phyloP scores from a whole-genome alignment of 2,888 invertebrate genomes.

The Euplexia lucipara region DNA sequence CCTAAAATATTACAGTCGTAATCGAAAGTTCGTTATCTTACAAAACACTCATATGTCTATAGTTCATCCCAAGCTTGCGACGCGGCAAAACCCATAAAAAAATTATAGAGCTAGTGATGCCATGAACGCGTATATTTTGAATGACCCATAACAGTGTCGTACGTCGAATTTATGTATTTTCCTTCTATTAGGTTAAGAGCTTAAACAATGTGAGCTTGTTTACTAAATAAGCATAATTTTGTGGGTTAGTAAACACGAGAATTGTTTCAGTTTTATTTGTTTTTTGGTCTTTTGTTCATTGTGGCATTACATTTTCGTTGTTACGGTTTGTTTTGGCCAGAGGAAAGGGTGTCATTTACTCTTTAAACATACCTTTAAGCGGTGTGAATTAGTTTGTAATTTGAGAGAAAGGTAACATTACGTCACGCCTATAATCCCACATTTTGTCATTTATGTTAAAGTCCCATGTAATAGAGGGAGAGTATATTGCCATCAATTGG shows the following conservation, averaged over 20 bases:
- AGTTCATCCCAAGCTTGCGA: not conserved
- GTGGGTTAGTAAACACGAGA: slow-evolving; percentile 24
- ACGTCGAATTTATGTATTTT: slow-evolving; percentile 57
- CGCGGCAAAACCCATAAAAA: slow-evolving; percentile 58
- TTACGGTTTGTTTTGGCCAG: slow-evolving; percentile 3
- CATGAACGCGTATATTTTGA: slow-evolving; percentile 63
- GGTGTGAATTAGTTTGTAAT: not conserved
- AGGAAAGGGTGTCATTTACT: slow-evolving; percentile 14
- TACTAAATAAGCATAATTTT: slow-evolving; percentile 46
- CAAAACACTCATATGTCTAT: slow-evolving; percentile 3
- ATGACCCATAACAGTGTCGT: slow-evolving; percentile 65
- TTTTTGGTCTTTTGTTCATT: slow-evolving; percentile 19
- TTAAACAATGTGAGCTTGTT: slow-evolving; percentile 53
- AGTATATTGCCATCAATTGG: too few species aligned
- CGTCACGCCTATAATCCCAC: not conserved
- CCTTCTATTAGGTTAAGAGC: slow-evolving; percentile 63
- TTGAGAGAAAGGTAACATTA: not conserved
- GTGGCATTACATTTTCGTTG: slow-evolving; percentile 25
- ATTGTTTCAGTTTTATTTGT: slow-evolving; percentile 37
- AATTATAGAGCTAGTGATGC: slow-evolving; percentile 58
- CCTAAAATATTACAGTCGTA: slow-evolving; percentile 3
- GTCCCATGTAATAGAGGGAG: too few species aligned
- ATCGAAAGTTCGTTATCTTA: slow-evolving; percentile 33
- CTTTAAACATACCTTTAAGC: slow-evolving; percentile 12
- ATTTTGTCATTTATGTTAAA: too few species aligned